These are phyloP conservation scores for Metopia argyrocephala DNA, from an alignment of 2,888 invertebrate genomes.

Conservation along the genomic window DNA sequence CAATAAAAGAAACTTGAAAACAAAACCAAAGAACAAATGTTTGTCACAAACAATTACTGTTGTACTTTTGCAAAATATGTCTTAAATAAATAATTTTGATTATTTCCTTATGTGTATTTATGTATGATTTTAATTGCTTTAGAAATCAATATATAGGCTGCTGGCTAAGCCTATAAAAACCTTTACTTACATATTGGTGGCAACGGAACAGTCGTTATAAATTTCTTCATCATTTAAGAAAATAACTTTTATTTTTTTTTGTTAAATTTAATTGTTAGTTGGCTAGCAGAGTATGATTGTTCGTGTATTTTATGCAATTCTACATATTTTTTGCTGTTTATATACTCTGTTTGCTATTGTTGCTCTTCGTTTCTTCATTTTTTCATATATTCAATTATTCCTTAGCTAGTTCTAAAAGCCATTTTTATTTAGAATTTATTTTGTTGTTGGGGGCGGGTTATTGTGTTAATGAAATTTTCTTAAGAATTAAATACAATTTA, in stretches of 20 bases:
- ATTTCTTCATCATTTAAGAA: conserved; percentile 1
- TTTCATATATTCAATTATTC: background rate
- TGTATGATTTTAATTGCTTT: too few relatives aligned
- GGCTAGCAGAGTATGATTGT: background rate
- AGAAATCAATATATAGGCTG: too few relatives aligned
- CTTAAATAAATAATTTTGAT: too few relatives aligned
- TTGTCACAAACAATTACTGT: background rate
- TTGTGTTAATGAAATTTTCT: conserved; percentile 17
- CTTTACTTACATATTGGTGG: too few relatives aligned
- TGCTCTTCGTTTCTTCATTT: background rate
- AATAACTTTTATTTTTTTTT: conserved; percentile 1
- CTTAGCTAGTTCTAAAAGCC: conserved; percentile 16
- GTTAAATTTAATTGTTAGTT: conserved; percentile 2
- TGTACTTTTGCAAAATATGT: too few relatives aligned
- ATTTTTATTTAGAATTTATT: conserved; percentile 13
- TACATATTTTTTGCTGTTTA: background rate
- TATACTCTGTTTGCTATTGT: background rate
- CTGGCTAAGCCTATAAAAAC: too few relatives aligned
- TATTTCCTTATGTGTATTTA: too few relatives aligned
- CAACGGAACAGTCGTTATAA: background rate
- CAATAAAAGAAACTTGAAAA: conserved; percentile 12
- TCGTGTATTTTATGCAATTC: background rate
- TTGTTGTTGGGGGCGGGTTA: background rate
- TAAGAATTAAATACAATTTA: background rate
- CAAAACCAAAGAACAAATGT: background rate